Evolutionary conservation across 2,113 vertebrate genomes (phyloP).

Genomic region (Trichomycterus rosablanca): DNA sequence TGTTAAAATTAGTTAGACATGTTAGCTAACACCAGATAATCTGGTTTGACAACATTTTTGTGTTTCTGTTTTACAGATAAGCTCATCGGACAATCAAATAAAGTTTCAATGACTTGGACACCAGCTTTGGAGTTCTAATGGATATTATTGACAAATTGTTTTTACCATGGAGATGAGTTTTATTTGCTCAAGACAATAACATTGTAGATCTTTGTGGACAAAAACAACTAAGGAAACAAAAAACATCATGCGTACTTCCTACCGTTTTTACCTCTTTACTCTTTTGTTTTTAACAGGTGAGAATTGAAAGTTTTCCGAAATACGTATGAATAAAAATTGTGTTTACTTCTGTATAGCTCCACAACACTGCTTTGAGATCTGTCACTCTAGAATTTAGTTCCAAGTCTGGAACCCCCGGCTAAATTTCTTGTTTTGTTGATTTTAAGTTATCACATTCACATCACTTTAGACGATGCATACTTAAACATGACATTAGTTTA

Average conservation of each 20-base stretch:
- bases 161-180: not conserved
- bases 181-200: conserved; percentile 17
- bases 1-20: too few relatives aligned
- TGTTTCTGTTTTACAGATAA: conserved; percentile 14
- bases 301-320: not conserved
- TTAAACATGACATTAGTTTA: too few relatives aligned
- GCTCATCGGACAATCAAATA: not conserved
- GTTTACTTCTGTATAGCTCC: too few relatives aligned
- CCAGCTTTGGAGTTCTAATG: conserved; percentile 34
- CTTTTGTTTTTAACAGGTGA: conserved; percentile 28
- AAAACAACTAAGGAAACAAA: too few relatives aligned
- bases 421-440: too few relatives aligned
- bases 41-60: too few relatives aligned
- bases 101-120: conserved; percentile 48
- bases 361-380: too few relatives aligned
- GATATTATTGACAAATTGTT: conserved; percentile 6
- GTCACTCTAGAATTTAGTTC: too few relatives aligned
- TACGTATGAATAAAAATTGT: not conserved
- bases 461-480: too few relatives aligned
- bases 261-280: conserved; percentile 14
- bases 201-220: conserved; percentile 6
- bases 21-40: too few relatives aligned
- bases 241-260: not conserved
- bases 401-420: too few relatives aligned
- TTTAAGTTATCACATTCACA: too few relatives aligned